These are phyloP conservation scores for Drosophila algonquin DNA, from an alignment of 2,888 invertebrate species.

Conservation along the genomic window DNA sequence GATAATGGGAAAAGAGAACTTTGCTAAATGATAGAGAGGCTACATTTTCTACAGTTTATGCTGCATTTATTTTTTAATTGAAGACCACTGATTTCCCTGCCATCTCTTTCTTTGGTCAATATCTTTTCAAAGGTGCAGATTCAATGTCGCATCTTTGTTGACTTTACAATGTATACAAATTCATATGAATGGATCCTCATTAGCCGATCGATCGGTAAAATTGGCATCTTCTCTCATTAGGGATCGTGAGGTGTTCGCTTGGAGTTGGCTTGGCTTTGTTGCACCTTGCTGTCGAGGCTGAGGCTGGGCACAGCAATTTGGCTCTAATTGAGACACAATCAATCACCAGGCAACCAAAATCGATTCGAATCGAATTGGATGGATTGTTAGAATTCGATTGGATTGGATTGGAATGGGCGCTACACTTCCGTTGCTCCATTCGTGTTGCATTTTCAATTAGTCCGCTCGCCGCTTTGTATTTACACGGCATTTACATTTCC, in stretches of 20 bases:
- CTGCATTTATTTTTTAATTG: too few relatives aligned
- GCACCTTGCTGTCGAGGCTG: constrained; percentile 4
- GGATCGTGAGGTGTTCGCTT: constrained; percentile 1
- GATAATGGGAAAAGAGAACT: too few relatives aligned
- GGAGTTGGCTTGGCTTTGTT: neutral
- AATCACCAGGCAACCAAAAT: constrained; percentile 33
- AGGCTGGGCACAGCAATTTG: constrained; percentile 21
- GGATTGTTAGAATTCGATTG: constrained; percentile 1
- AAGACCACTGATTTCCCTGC: too few relatives aligned
- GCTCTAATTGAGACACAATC: constrained; percentile 49
- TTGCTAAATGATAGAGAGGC: too few relatives aligned
- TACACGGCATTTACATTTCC: constrained; percentile 53
- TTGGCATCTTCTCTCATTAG: constrained; percentile 14
- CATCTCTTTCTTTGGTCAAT: too few relatives aligned
- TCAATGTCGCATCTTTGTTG: too few relatives aligned
- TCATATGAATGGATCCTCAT: constrained; percentile 10
- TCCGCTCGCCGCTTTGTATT: constrained; percentile 42
- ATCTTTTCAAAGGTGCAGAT: too few relatives aligned
- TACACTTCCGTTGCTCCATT: constrained; percentile 27
- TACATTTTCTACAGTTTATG: too few relatives aligned
- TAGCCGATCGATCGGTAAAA: constrained; percentile 26
- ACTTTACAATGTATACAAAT: neutral
- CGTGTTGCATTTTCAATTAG: constrained; percentile 60
- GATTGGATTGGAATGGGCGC: constrained; percentile 21
- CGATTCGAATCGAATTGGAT: constrained; percentile 25